A percentile compares a stretch with the other conserved stretches of the same genome.
Conservation (phyloP, 2,888 invertebrate species). For the Zelleria hepariella region DNA sequence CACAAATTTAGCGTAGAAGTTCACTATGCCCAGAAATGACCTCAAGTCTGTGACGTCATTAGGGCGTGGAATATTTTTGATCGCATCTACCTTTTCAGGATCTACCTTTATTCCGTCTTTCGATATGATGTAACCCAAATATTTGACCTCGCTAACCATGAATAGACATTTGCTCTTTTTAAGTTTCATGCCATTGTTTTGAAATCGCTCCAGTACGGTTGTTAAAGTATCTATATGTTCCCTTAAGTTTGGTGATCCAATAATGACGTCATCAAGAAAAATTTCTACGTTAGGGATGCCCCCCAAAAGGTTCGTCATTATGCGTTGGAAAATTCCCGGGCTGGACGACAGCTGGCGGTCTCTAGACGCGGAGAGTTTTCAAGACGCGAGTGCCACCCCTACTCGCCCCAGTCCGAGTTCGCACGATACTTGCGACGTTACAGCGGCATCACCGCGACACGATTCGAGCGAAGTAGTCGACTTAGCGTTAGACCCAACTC, state of each 20-base stretch:
- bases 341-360: background rate
- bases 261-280: slow-evolving; percentile 1
- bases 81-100: slow-evolving; percentile 8
- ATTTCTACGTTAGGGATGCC: background rate
- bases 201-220: slow-evolving; percentile 5
- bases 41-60: slow-evolving; percentile 14
- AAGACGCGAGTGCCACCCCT: too few species aligned
- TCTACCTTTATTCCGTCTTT: slow-evolving; percentile 7
- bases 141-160: slow-evolving; percentile 7
- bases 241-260: background rate
- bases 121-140: slow-evolving; percentile 9
- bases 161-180: slow-evolving; percentile 10
- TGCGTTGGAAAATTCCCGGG: background rate
- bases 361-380: too few species aligned
- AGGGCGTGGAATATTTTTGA: slow-evolving; percentile 11
- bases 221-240: slow-evolving; percentile 1
- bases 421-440: too few species aligned
- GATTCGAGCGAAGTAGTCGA: too few species aligned
- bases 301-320: background rate
- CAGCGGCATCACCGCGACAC: too few species aligned
- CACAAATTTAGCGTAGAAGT: slow-evolving; percentile 17
- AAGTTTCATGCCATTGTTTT: slow-evolving; percentile 2
- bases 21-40: slow-evolving; percentile 17
- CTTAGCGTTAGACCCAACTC: too few species aligned
- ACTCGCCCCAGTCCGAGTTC: too few species aligned